These are phyloP conservation scores for Heliconius hermathena DNA, from an alignment of 1,140 invertebrate genomes.

Conservation along the genomic window DNA sequence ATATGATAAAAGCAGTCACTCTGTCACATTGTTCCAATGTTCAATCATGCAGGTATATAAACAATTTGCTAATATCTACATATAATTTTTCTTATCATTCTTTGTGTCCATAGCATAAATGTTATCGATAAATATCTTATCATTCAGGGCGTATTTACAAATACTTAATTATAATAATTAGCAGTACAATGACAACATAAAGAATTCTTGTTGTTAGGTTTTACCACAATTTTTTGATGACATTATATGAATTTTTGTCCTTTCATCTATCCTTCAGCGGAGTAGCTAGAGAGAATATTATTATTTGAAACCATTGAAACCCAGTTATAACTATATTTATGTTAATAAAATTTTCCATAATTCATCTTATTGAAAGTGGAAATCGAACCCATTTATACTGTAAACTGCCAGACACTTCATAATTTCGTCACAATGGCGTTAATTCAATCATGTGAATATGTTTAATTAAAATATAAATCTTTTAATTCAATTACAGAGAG, in stretches of 20 bases:
- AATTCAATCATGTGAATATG: neutral
- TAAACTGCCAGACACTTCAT: neutral
- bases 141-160: neutral
- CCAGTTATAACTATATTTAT: neutral
- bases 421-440: neutral
- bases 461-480: slow-evolving; percentile 5
- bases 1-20: slow-evolving; percentile 92
- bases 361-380: neutral
- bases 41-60: slow-evolving; percentile 85
- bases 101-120: neutral
- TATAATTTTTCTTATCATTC: slow-evolving; percentile 2
- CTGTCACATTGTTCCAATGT: slow-evolving; percentile 91
- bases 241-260: too few relatives aligned
- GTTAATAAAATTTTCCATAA: neutral
- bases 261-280: too few relatives aligned
- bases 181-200: neutral
- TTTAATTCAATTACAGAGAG: slow-evolving; percentile 83
- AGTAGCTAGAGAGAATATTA: neutral
- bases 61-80: slow-evolving; percentile 7
- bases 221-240: too few relatives aligned
- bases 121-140: slow-evolving; percentile 17
- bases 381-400: neutral
- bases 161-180: neutral
- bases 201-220: neutral
- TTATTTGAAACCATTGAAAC: neutral